Evolutionary conservation across 2,888 invertebrate species (phyloP).

Genomic region (Yponomeuta sedellus): DNA sequence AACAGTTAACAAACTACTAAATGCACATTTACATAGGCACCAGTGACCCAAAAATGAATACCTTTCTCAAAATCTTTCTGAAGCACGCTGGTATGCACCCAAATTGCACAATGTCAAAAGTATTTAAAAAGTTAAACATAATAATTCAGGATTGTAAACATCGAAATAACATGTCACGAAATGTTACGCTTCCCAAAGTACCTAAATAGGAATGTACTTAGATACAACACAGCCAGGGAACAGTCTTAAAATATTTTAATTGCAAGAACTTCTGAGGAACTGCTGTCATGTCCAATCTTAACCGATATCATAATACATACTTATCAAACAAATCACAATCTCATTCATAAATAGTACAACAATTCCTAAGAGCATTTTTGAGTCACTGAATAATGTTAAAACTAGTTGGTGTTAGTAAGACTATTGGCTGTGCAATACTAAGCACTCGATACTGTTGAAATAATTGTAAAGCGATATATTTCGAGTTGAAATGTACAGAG

Average conservation of each 20-base stretch:
- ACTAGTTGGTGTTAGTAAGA: conserved; percentile 13
- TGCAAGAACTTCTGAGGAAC: background rate
- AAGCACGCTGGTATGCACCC: conserved; percentile 33
- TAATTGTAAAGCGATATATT: conserved; percentile 67
- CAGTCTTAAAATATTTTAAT: background rate
- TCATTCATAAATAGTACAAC: background rate
- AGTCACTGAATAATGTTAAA: conserved; percentile 34
- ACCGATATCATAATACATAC: background rate
- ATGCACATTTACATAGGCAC: conserved; percentile 59
- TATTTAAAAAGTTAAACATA: conserved; percentile 28
- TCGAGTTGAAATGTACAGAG: conserved; percentile 66
- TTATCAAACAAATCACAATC: background rate
- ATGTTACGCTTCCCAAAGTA: conserved; percentile 40
- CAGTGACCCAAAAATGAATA: conserved; percentile 44
- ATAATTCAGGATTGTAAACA: conserved; percentile 33
- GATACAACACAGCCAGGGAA: conserved; percentile 60
- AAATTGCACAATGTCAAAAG: conserved; percentile 20
- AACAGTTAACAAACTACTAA: conserved; percentile 72
- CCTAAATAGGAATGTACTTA: conserved; percentile 60
- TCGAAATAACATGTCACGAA: conserved; percentile 49
- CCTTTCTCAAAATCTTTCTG: conserved; percentile 31
- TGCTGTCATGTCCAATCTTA: background rate
- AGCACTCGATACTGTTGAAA: conserved; percentile 59
- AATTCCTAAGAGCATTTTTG: conserved; percentile 29
- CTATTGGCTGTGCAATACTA: conserved; percentile 67